Conservation (phyloP, 2,113 vertebrate genomes). For the Phyllostomus hastatus region DNA sequence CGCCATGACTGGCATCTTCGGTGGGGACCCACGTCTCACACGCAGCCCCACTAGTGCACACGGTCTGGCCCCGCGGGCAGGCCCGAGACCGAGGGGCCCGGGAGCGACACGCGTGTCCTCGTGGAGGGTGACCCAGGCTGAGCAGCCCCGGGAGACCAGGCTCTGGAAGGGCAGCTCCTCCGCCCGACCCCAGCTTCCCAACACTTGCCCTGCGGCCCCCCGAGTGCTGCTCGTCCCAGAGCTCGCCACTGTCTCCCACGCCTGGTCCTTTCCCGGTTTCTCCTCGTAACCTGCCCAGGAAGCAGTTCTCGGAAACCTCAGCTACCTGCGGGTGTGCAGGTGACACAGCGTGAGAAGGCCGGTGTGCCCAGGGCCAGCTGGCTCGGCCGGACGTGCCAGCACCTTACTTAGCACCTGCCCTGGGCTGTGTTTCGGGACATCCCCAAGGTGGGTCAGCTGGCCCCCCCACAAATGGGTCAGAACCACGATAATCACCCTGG, state of each 20-base stretch:
- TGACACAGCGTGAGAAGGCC: not conserved
- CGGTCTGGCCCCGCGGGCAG: not conserved
- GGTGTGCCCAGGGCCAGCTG: not conserved
- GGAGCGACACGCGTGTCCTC: not conserved
- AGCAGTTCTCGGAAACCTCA: not conserved
- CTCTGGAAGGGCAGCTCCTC: not conserved
- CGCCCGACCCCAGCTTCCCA: not conserved
- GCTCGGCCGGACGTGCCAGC: not conserved
- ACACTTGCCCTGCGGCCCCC: not conserved
- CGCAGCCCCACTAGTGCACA: not conserved
- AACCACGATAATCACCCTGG: not conserved
- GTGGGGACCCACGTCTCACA: not conserved
- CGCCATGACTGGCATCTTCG: too few relatives aligned
- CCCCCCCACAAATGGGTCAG: not conserved
- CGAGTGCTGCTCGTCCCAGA: not conserved
- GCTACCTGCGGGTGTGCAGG: not conserved
- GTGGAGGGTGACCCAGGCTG: too few relatives aligned
- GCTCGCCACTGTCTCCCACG: not conserved
- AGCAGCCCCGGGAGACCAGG: not conserved
- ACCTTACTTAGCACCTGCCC: not conserved
- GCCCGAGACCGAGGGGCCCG: not conserved
- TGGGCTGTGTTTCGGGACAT: not conserved
- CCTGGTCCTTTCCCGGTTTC: not conserved
- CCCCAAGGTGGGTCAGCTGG: too few relatives aligned
- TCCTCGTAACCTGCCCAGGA: not conserved